A percentile compares a stretch with the other conserved stretches of the same genome.
These are phyloP conservation scores for Thymelicus acteon DNA, from an alignment of 2,888 invertebrate genomes.

Conservation along the genomic window DNA sequence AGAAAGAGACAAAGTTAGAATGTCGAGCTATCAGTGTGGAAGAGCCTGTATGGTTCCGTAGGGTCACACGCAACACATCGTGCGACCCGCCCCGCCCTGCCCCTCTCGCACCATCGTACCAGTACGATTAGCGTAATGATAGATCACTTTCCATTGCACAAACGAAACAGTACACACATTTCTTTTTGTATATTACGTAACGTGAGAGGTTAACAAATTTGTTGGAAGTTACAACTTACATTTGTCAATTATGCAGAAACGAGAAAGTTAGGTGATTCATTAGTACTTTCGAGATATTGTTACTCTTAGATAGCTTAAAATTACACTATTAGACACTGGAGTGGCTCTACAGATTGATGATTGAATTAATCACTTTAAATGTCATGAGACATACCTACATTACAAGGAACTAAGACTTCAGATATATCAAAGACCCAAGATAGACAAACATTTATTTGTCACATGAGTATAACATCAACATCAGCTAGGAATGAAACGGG, in stretches of 20 bases:
- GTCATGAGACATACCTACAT: no score
- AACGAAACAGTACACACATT: slow-evolving; percentile 21
- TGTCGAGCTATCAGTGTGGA: neutral
- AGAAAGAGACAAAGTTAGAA: no score
- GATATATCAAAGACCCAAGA: no score
- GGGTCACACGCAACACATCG: slow-evolving; percentile 25
- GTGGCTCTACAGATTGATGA: no score
- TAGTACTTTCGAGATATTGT: neutral
- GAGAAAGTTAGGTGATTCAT: slow-evolving; percentile 21
- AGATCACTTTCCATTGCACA: slow-evolving; percentile 31
- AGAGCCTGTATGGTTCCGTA: neutral
- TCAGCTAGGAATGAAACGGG: no score
- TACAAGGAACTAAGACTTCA: no score
- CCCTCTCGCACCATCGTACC: neutral
- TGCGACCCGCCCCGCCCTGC: slow-evolving; percentile 3
- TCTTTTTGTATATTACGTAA: slow-evolving; percentile 14
- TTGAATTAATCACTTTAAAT: no score
- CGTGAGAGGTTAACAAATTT: slow-evolving; percentile 2
- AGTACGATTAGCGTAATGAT: slow-evolving; percentile 31
- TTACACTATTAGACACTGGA: no score
- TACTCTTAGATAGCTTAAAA: no score
- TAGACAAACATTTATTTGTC: no score
- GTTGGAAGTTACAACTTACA: slow-evolving; percentile 10
- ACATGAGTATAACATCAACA: no score
- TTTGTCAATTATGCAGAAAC: slow-evolving; percentile 4